phyloP scores from a whole-genome alignment of 2,797 vertebrate species.

The Ctenopoma multispine region DNA sequence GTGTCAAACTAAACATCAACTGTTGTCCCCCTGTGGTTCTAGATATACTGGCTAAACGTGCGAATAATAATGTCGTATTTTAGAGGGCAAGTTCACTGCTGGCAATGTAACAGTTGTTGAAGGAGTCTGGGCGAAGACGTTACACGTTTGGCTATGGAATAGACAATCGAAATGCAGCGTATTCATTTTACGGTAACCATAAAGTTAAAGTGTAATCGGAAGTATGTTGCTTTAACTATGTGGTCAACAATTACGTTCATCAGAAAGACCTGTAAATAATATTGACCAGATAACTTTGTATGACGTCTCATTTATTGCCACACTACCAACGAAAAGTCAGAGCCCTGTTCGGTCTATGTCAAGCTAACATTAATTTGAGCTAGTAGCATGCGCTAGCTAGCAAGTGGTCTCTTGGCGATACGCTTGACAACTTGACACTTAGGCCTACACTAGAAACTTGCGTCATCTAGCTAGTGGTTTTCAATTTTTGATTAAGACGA shows the following conservation, averaged over 20 bases:
- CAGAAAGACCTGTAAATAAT: not conserved
- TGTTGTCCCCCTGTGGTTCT: conserved; percentile 7
- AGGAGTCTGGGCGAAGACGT: conserved; percentile 25
- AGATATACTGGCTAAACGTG: conserved; percentile 9
- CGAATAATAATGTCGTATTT: conserved; percentile 9
- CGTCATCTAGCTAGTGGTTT: conserved; percentile 28
- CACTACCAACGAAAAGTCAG: conserved; percentile 50
- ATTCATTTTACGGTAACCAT: conserved; percentile 18
- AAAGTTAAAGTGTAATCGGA: not conserved
- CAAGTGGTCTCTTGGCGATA: conserved; percentile 58
- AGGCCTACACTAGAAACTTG: conserved; percentile 30
- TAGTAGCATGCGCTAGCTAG: conserved; percentile 83
- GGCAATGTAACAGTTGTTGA: conserved; percentile 37
- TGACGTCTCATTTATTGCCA: conserved; percentile 41
- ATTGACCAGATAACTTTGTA: conserved; percentile 19
- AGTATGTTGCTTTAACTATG: not conserved
- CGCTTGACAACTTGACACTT: conserved; percentile 65
- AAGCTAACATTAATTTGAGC: conserved; percentile 74
- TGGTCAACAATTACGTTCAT: too few species aligned
- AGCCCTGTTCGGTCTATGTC: conserved; percentile 58
- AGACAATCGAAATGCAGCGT: conserved; percentile 44
- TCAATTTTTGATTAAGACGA: not conserved
- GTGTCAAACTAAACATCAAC: conserved; percentile 59
- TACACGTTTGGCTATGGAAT: conserved; percentile 28
- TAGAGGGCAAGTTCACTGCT: conserved; percentile 26